Percentiles rank a stretch among this genome's conserved stretches.
Evolutionary conservation across 2,888 invertebrate species (phyloP).

Genomic region (Drosophila tanythrix): DNA sequence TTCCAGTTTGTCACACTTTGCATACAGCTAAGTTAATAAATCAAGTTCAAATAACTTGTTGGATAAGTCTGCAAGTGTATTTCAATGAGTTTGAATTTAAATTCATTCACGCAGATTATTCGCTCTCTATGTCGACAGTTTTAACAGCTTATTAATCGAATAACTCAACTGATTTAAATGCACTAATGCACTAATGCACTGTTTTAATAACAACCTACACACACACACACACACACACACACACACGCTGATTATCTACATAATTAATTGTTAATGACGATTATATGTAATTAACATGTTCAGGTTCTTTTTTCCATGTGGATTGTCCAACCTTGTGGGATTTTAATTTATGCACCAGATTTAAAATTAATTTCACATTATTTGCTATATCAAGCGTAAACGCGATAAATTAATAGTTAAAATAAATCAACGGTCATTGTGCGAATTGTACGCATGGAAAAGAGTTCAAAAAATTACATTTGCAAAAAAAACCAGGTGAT

Average conservation of each 20-base stretch:
- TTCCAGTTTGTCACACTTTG: slow-evolving; percentile 12
- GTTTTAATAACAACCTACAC: slow-evolving; percentile 2
- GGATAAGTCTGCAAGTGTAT: not conserved
- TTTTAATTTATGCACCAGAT: slow-evolving; percentile 64
- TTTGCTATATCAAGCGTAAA: slow-evolving; percentile 70
- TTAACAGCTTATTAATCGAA: slow-evolving; percentile 22
- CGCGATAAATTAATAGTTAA: slow-evolving; percentile 74
- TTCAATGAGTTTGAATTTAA: not conserved
- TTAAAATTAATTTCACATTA: slow-evolving; percentile 70
- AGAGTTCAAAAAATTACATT: slow-evolving; percentile 19
- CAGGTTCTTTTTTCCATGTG: not conserved
- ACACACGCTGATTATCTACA: slow-evolving; percentile 44
- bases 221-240: slow-evolving; percentile 5
- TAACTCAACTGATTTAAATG: slow-evolving; percentile 40
- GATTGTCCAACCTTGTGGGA: slow-evolving; percentile 15
- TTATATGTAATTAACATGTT: slow-evolving; percentile 67
- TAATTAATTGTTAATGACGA: slow-evolving; percentile 77
- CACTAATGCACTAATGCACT: slow-evolving; percentile 27
- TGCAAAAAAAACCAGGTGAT: slow-evolving; percentile 10
- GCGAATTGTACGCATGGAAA: slow-evolving; percentile 2
- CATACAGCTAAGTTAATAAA: not conserved
- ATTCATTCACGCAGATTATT: slow-evolving; percentile 1
- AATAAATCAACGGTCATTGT: slow-evolving; percentile 43
- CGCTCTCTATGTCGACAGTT: slow-evolving; percentile 1
- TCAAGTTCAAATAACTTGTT: not conserved